Base-by-base conservation (phyloP, 2,113 vertebrate genomes). In the Myanophis thanlyinensis region DNA sequence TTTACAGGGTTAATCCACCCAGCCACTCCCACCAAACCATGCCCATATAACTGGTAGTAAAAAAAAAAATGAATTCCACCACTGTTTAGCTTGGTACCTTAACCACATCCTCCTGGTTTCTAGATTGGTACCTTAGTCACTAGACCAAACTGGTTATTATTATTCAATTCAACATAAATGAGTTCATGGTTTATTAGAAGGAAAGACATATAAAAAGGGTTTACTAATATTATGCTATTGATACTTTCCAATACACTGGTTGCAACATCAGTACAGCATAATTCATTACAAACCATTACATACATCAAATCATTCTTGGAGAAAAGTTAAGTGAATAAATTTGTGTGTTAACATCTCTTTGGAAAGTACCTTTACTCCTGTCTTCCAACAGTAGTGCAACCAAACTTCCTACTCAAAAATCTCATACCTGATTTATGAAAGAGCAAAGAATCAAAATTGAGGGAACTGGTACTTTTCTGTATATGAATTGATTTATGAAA, bases 361-460 rank as follows among this genome's bases (percentile, higher is more conserved):
- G 80, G 18, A 87, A 15, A 87, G 47, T n/a, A n/a, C 4, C 20
- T 87, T 49, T 87, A n/a, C 62, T 91, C 2, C 25, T 13, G 27
- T 0, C 52, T 95, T 93, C 87, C 91, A 91, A 73, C 88, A 94
- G 92, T 92, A 94, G 90, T 22, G 73, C 62, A 47, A 94, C 89
- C 92, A 95, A 95, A 73, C 20, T 91, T 56, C 87, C 84, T 91
- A 84, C 1, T 15, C 51, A 59, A 87, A 91, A 91, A 51, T 85
- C 94, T 93, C 92, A 40, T 67, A 89, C 92, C 62, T 86, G 94
- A 15, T 85, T 95, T 56, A 13, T 53, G 52, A 96, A 96, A 96
- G 95, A 93, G 94, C 94, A n/a, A n/a, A n/a, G n/a, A n/a, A n/a
- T 95, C 96, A 95, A 95, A 94, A 95, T 85, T 85, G 95, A 94